phyloP scores from a whole-genome alignment of 2,797 vertebrate species.

The Gambelia wislizenii region DNA sequence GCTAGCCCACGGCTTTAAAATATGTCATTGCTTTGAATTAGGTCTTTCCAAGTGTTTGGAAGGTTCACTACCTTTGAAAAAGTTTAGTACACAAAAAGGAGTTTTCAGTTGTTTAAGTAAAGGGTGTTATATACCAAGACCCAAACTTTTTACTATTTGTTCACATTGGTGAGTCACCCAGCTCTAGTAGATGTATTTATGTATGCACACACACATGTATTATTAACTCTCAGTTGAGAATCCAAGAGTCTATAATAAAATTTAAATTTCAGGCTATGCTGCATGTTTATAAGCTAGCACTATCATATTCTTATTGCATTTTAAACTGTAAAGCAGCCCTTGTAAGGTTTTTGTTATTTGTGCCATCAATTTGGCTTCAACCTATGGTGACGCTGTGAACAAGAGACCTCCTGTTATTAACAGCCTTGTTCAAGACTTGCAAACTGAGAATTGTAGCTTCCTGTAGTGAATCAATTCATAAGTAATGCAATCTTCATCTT shows the following conservation, averaged over 20 bases:
- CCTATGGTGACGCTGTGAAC: no score
- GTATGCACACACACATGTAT: no score
- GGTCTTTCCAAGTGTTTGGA: background rate
- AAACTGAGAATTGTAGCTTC: no score
- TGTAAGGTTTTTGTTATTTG: background rate
- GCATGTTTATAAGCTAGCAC: background rate
- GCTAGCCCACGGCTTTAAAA: background rate
- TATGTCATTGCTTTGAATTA: background rate
- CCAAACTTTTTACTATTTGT: background rate
- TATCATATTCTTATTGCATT: background rate
- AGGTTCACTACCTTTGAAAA: background rate
- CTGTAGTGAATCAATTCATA: no score
- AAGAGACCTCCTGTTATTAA: no score
- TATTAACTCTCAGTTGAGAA: background rate
- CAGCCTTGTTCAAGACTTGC: no score
- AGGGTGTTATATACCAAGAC: background rate
- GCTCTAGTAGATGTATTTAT: no score
- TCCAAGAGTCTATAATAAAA: background rate
- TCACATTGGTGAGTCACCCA: background rate
- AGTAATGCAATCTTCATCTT: no score
- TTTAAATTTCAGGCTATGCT: background rate
- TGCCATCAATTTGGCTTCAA: no score
- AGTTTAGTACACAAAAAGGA: background rate
- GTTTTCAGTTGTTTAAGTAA: background rate
- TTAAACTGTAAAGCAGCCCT: background rate